These are phyloP conservation scores for Holacanthella duospinosa DNA, from an alignment of 2,888 invertebrate species.

Conservation along the genomic window DNA sequence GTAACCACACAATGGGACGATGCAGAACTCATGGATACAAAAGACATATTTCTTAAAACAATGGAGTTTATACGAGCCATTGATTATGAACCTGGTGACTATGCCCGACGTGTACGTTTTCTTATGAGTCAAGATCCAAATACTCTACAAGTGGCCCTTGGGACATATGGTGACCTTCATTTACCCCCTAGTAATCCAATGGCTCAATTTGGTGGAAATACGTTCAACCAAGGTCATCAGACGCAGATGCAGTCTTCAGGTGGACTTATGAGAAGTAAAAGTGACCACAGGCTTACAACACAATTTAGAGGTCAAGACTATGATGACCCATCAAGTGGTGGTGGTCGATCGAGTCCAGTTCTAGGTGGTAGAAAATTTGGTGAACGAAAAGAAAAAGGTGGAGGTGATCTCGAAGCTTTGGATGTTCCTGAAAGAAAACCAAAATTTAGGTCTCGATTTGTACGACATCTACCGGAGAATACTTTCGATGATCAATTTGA, in stretches of 20 bases:
- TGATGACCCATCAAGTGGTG: constrained; percentile 46
- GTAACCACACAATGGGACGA: constrained; percentile 73
- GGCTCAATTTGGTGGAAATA: neutral
- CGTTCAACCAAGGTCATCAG: neutral
- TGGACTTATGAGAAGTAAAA: constrained; percentile 85
- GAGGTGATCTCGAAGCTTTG: constrained; percentile 27
- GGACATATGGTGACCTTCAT: constrained; percentile 72
- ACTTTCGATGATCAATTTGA: constrained; percentile 49
- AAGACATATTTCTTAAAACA: constrained; percentile 90
- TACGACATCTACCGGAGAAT: constrained; percentile 53
- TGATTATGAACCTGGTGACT: constrained; percentile 85
- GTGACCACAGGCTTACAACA: constrained; percentile 78
- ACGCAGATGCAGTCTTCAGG: constrained; percentile 52
- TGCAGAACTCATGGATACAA: constrained; percentile 83
- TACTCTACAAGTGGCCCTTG: constrained; percentile 74
- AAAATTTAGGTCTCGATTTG: constrained; percentile 61
- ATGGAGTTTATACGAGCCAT: constrained; percentile 88
- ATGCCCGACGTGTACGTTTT: constrained; percentile 72
- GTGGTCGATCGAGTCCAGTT: constrained; percentile 48
- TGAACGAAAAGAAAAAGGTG: constrained; percentile 43
- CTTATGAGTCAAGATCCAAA: constrained; percentile 85
- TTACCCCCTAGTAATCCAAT: constrained; percentile 50
- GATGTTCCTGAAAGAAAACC: constrained; percentile 42
- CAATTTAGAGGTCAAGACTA: constrained; percentile 75
- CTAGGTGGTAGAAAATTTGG: constrained; percentile 66